Evolutionary conservation across 92 coral and sea anemone species (phyloP), one percentile per base, ranked within the genome.

Genomic region (Chrysogorgia sp.): DNA sequence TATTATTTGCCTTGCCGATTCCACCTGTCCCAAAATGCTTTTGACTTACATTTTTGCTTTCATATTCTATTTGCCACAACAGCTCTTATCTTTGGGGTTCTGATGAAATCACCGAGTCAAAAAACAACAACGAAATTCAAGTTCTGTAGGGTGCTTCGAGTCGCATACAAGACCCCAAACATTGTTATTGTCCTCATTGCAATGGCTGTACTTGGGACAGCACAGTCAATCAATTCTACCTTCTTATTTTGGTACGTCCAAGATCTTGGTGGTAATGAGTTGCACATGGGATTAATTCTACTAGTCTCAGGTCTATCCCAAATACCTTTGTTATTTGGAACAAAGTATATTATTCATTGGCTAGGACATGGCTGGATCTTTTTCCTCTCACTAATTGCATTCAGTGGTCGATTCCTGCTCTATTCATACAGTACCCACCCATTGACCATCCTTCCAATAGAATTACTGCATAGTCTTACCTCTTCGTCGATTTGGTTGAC

Each of bases 171-270:
- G 67, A 88, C 88, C 67, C 58, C 92, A 48, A 83, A 87, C 60
- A 80, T 85, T 34, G 61, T 96, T 58, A 83, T 93, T 19, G 86
- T 88, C 52, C 71, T 96, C 34, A 81, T 90, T 13, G 77, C 92
- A 72, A 76, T 96, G 48, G 87, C 86, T 40, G 88, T 80, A 25
- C 86, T 92, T 34, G 99, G 99, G n/a, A 83, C 89, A 23, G 97
- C 99, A 13, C 97, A 96, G 65, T 96, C 99, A 23, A 79, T 89
- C 14, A 86, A 86, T 83, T 84, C 86, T 61, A 96, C 84, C 60
- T 96, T 82, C 58, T 84, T 96, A 90, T 92, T 96, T 96, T 96
- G 99, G 99, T 96, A 96, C 67, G 74, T 96, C 13, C 92, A 87
- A 32, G 99, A 96, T 74, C 88, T 96, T 32, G 88, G 88, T 20